phyloP scores from a whole-genome alignment of 1,140 invertebrate species.

The Eriocheir sinensis region DNA sequence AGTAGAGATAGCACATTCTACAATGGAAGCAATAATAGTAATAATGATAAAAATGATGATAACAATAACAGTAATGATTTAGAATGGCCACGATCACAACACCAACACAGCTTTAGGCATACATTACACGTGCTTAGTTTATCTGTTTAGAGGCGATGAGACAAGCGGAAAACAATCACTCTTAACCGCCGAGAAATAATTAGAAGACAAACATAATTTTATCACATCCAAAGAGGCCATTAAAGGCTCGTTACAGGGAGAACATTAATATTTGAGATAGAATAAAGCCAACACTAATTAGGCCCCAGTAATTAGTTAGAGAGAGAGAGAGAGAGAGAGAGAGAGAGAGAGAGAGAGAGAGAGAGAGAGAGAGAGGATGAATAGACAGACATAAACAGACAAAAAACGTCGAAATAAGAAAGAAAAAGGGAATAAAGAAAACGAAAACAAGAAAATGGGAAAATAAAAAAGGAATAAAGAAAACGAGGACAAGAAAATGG shows the following conservation, averaged over 20 bases:
- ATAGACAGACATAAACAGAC: no score
- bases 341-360: constrained; percentile 16
- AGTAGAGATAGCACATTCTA: constrained; percentile 22
- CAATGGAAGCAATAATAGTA: constrained; percentile 37
- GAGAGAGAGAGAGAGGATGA: no score
- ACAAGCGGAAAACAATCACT: neutral
- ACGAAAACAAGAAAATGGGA: no score
- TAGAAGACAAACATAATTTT: neutral
- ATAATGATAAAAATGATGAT: constrained; percentile 51
- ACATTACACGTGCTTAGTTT: neutral
- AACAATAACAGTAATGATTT: constrained; percentile 31
- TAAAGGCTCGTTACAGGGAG: neutral
- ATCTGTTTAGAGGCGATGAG: neutral
- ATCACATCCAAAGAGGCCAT: neutral
- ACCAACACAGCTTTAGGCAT: neutral
- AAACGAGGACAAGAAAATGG: no score
- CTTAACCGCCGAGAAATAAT: no score
- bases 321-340: constrained; percentile 4
- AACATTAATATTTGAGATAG: no score
- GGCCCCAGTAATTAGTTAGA: no score
- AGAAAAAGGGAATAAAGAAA: no score
- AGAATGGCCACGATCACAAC: no score
- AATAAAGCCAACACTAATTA: no score
- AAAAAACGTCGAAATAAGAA: no score
- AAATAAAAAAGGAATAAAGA: no score